Evolutionary conservation across 2,888 invertebrate species (phyloP).

Genomic region (Poecilobothrus nobilitatus): DNA sequence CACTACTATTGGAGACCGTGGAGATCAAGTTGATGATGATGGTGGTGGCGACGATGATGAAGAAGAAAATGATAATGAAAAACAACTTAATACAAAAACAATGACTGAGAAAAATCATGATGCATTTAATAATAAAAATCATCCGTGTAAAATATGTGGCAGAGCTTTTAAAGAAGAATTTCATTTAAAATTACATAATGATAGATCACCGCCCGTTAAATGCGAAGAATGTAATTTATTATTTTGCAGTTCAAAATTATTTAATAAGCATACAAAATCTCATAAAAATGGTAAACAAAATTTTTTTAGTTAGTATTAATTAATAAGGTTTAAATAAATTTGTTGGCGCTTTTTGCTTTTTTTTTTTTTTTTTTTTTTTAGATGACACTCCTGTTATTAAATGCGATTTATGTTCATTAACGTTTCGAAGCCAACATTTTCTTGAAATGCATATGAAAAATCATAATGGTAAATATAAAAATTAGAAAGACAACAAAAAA

Average conservation of each 20-base stretch:
- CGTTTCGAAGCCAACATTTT: not conserved
- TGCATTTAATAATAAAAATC: not conserved
- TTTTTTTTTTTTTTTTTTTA: not conserved
- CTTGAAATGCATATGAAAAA: constrained; percentile 6
- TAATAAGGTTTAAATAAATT: too few relatives aligned
- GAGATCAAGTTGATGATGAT: too few relatives aligned
- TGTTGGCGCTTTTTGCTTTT: not conserved
- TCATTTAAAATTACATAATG: not conserved
- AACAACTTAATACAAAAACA: not conserved
- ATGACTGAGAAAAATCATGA: not conserved
- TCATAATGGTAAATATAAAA: constrained; percentile 4
- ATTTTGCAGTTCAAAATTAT: not conserved
- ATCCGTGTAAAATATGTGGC: not conserved
- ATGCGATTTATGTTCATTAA: constrained; percentile 2
- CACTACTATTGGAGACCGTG: too few relatives aligned
- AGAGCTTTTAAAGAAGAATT: not conserved
- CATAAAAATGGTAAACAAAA: not conserved
- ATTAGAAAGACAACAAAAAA: not conserved
- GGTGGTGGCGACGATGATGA: not conserved
- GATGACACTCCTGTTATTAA: not conserved
- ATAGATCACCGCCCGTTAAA: not conserved
- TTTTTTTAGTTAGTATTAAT: not conserved
- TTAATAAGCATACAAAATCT: not conserved
- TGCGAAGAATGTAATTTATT: not conserved
- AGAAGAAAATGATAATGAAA: not conserved